Percentiles rank a stretch among this genome's conserved stretches.
Evolutionary conservation across 2,888 invertebrate genomes (phyloP).

Genomic region (Eupithecia pulchellata): DNA sequence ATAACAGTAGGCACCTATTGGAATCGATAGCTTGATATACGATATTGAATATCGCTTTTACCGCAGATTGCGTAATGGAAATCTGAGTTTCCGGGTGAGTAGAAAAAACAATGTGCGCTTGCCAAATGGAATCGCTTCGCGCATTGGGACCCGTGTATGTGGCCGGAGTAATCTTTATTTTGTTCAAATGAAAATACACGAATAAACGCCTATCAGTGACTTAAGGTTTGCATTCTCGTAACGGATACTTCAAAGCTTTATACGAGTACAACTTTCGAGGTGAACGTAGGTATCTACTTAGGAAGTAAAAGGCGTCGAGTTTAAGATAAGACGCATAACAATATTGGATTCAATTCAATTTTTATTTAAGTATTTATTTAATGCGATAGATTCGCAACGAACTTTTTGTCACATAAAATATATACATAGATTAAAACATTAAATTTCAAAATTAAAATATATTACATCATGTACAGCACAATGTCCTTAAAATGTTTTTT

Average conservation of each 20-base stretch:
- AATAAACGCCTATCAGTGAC: constrained; percentile 16
- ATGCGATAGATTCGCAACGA: too few relatives aligned
- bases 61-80: constrained; percentile 70
- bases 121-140: constrained; percentile 53
- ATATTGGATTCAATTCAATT: too few relatives aligned
- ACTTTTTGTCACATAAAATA: too few relatives aligned
- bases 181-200: constrained; percentile 24
- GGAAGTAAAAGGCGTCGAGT: background rate
- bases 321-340: background rate
- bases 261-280: background rate
- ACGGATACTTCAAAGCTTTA: background rate
- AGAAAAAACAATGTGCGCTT: constrained; percentile 55
- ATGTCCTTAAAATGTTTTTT: too few relatives aligned
- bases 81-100: constrained; percentile 57
- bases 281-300: background rate
- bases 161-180: constrained; percentile 24
- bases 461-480: too few relatives aligned
- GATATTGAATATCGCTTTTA: constrained; percentile 68
- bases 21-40: constrained; percentile 64
- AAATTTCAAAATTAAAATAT: too few relatives aligned
- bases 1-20: constrained; percentile 55
- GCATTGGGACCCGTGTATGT: constrained; percentile 40
- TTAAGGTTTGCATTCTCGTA: background rate
- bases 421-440: too few relatives aligned
- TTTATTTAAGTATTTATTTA: too few relatives aligned